These are phyloP conservation scores for Chroicocephalus ridibundus DNA, from an alignment of 2,113 vertebrate species.

Conservation along the genomic window DNA sequence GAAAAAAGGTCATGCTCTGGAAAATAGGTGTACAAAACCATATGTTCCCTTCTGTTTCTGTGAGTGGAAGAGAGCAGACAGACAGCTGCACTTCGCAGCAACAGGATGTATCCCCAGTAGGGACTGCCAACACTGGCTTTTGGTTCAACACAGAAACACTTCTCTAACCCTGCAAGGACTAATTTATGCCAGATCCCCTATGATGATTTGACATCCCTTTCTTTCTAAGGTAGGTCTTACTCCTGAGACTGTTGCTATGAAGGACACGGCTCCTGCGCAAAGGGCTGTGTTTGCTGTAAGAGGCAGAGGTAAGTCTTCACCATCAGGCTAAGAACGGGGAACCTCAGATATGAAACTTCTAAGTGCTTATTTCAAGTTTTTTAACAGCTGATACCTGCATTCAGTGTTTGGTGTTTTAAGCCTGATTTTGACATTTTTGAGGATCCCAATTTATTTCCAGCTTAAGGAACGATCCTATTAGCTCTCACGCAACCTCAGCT, in stretches of 20 bases:
- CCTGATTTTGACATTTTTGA: neutral
- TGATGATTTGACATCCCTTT: neutral
- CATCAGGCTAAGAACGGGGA: neutral
- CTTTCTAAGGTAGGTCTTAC: neutral
- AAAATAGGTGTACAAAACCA: conserved; percentile 9
- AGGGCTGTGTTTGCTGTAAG: neutral
- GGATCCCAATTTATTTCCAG: neutral
- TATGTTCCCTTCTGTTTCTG: conserved; percentile 37
- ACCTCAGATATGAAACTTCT: neutral
- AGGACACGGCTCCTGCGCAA: neutral
- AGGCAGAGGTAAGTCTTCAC: neutral
- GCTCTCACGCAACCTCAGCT: neutral
- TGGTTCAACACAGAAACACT: neutral
- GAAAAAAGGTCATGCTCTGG: conserved; percentile 12
- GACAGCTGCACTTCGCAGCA: conserved; percentile 43
- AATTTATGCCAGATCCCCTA: neutral
- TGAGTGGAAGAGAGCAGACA: conserved; percentile 18
- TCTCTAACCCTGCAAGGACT: neutral
- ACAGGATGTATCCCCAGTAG: neutral
- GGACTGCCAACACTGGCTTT: neutral
- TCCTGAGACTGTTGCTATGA: neutral
- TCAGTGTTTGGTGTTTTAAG: neutral
- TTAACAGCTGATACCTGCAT: neutral
- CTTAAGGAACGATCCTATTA: neutral
- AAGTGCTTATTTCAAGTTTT: neutral